Evolutionary conservation across 2,888 invertebrate genomes (phyloP).

Genomic region (Hemistola chrysoprasaria): DNA sequence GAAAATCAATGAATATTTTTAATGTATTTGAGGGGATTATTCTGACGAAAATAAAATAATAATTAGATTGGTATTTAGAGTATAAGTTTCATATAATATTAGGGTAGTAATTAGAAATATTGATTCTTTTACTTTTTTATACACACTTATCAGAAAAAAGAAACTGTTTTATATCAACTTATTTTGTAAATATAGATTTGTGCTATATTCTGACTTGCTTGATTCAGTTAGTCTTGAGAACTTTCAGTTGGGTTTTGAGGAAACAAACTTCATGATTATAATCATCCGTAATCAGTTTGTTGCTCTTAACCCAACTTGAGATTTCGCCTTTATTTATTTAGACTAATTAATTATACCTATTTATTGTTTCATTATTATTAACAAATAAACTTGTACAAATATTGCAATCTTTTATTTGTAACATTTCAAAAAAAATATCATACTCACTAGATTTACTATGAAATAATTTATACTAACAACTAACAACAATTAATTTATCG

Average conservation of each 20-base stretch:
- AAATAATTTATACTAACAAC: conserved; percentile 26
- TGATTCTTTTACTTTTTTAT: conserved; percentile 10
- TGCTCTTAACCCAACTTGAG: conserved; percentile 81
- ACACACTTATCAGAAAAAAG: too few species aligned
- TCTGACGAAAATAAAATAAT: conserved; percentile 49
- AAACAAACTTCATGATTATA: conserved; percentile 43
- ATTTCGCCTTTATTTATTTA: conserved; percentile 76
- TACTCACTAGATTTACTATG: conserved; percentile 25
- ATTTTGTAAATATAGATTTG: conserved; percentile 62
- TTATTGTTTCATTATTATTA: conserved; percentile 67
- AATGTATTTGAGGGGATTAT: conserved; percentile 65
- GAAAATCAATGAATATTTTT: conserved; percentile 39
- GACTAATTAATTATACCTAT: conserved; percentile 61
- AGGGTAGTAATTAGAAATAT: conserved; percentile 12
- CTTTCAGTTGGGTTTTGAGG: conserved; percentile 81
- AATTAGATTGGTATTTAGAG: conserved; percentile 28
- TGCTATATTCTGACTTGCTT: conserved; percentile 41
- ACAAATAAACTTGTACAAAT: conserved; percentile 79
- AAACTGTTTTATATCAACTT: conserved; percentile 29
- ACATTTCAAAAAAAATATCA: conserved; percentile 27
- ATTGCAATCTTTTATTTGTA: conserved; percentile 53
- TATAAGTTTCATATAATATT: conserved; percentile 18
- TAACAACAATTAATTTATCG: too few species aligned
- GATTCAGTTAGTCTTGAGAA: conserved; percentile 57
- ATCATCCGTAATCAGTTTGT: conserved; percentile 36